Evolutionary conservation across 2,113 vertebrate genomes (phyloP).

Genomic region (Otis tarda): DNA sequence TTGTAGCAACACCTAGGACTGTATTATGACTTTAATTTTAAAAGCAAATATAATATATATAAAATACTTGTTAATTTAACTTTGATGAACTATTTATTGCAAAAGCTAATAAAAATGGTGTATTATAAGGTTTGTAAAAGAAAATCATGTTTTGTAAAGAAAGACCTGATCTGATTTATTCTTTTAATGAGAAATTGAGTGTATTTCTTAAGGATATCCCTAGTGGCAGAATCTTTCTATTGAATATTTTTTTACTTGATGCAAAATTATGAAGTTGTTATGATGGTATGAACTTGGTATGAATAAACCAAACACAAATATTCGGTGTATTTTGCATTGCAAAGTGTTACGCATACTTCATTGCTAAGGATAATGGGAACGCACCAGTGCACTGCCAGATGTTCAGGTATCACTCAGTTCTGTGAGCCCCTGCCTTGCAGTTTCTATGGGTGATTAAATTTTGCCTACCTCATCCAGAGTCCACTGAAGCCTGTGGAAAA

Average conservation of each 20-base stretch:
- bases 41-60: neutral
- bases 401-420: neutral
- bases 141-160: neutral
- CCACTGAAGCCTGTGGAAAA: neutral
- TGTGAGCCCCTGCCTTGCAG: neutral
- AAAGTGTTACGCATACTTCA: neutral
- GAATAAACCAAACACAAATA: neutral
- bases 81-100: slow-evolving; percentile 39
- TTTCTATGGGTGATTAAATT: neutral
- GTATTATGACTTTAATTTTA: neutral
- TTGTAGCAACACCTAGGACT: neutral
- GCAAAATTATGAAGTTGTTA: neutral
- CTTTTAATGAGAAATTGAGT: neutral
- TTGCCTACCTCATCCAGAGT: neutral
- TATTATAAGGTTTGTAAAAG: neutral
- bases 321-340: neutral
- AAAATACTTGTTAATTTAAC: neutral
- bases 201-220: neutral
- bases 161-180: neutral
- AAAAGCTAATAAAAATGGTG: neutral
- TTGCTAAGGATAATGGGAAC: neutral
- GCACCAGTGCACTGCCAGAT: neutral
- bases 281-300: neutral
- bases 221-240: neutral
- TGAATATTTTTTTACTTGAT: neutral